phyloP scores from a whole-genome alignment of 2,888 invertebrate species.

The Lissonota sp. region DNA sequence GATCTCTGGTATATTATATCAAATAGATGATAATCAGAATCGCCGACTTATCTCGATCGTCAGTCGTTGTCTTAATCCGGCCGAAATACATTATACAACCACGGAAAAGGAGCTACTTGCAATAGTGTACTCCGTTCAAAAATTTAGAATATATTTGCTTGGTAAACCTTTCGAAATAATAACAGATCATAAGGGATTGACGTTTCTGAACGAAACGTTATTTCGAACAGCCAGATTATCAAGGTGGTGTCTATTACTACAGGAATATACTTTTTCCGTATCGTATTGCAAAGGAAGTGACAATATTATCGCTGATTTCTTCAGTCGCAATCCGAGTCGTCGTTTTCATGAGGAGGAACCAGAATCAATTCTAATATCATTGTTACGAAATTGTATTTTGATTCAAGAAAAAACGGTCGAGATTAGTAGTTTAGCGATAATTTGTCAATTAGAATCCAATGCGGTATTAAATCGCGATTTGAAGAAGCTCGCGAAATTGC shows the following conservation, averaged over 20 bases:
- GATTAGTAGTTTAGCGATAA: too few relatives aligned
- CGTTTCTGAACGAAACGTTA: too few relatives aligned
- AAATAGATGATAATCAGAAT: constrained; percentile 17
- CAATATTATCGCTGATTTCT: neutral
- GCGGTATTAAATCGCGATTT: too few relatives aligned
- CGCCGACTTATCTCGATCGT: neutral
- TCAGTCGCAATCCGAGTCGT: neutral
- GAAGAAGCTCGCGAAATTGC: too few relatives aligned
- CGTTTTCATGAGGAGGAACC: neutral
- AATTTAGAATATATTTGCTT: neutral
- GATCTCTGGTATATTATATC: constrained; percentile 64
- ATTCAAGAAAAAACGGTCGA: too few relatives aligned
- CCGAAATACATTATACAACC: constrained; percentile 46
- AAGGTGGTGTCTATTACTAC: neutral
- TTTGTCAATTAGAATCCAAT: too few relatives aligned
- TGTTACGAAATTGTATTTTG: too few relatives aligned
- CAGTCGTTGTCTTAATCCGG: constrained; percentile 23
- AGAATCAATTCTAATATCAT: neutral
- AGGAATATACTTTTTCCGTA: neutral
- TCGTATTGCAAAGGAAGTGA: neutral
- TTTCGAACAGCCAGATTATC: neutral
- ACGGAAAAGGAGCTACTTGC: constrained; percentile 46
- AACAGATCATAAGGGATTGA: constrained; percentile 68
- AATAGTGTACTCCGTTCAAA: neutral
- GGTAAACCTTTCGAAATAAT: constrained; percentile 61